Evolutionary conservation across 2,113 vertebrate genomes (phyloP).

Genomic region (Motacilla alba): DNA sequence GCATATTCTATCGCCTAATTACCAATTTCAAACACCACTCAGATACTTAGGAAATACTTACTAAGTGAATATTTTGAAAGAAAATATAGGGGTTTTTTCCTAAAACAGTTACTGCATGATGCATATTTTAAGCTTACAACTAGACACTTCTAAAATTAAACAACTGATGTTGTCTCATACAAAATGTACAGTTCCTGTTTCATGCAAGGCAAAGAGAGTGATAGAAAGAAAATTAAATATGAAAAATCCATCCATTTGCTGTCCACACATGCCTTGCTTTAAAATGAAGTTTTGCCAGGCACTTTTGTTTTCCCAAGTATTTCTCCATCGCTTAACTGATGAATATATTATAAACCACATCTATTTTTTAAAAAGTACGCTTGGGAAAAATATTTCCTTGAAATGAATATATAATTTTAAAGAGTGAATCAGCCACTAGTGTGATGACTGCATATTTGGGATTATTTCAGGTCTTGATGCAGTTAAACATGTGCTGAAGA

Average conservation of each 20-base stretch:
- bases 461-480: neutral
- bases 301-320: neutral
- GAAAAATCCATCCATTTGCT: neutral
- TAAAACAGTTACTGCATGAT: neutral
- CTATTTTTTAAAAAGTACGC: neutral
- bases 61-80: neutral
- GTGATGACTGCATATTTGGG: neutral
- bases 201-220: neutral
- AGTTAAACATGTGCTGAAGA: slow-evolving; percentile 21
- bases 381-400: neutral
- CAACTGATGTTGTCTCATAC: neutral
- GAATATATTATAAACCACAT: neutral
- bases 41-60: neutral
- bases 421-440: neutral
- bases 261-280: neutral
- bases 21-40: neutral
- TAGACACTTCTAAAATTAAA: neutral
- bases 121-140: neutral
- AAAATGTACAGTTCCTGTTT: neutral
- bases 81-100: neutral
- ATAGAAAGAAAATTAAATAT: neutral
- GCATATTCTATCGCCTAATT: neutral
- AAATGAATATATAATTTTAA: neutral
- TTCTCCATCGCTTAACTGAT: neutral
- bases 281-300: neutral